Conservation (phyloP, 2,888 invertebrate species). For the Sipha maydis region DNA sequence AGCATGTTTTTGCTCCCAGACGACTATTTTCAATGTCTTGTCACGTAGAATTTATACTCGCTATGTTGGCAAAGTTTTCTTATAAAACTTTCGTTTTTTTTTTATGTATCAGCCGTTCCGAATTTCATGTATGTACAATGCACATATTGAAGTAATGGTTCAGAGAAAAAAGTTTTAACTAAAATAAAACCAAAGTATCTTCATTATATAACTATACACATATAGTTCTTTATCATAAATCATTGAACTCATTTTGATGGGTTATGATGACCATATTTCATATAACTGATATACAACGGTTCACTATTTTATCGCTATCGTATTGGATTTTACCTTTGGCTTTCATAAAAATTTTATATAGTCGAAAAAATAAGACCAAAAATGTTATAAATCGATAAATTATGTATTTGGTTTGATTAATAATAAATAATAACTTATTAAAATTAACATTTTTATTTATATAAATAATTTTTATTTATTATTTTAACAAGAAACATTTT, state of each 20-base stretch:
- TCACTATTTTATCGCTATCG: constrained; percentile 19
- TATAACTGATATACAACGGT: neutral
- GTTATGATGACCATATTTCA: constrained; percentile 19
- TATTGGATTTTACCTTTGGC: neutral
- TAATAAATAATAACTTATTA: neutral
- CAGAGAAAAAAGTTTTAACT: constrained; percentile 11
- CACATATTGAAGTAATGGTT: constrained; percentile 3
- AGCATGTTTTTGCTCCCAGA: constrained; percentile 43
- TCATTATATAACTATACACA: neutral
- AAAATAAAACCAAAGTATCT: neutral
- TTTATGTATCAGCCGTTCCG: neutral
- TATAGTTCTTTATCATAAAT: constrained; percentile 33
- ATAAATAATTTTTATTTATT: too few relatives aligned
- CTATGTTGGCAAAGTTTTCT: constrained; percentile 36
- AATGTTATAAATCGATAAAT: neutral
- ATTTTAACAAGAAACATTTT: too few relatives aligned
- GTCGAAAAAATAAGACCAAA: neutral
- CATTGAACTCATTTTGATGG: neutral
- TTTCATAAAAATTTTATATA: neutral
- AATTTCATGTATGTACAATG: constrained; percentile 8
- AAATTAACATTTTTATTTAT: too few relatives aligned
- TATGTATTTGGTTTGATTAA: neutral
- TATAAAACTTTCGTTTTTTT: constrained; percentile 44
- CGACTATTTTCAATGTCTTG: constrained; percentile 47
- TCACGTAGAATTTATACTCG: constrained; percentile 51